phyloP scores from a whole-genome alignment of 2,888 invertebrate species.

The Drosophila limbata region DNA sequence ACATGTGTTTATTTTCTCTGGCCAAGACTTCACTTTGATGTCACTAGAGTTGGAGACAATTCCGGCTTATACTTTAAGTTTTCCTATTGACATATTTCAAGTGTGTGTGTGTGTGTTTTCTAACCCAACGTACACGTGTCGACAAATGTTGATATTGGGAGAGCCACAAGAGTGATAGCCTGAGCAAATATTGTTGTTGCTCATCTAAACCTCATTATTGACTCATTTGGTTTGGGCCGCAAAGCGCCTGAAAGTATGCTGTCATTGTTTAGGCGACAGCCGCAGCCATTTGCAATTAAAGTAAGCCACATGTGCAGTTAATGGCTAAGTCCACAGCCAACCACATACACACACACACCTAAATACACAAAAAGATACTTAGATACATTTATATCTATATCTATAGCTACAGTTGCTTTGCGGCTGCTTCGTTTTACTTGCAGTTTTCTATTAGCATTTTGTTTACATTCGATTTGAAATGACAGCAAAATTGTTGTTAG shows the following conservation, averaged over 20 bases:
- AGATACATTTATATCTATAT: constrained; percentile 13
- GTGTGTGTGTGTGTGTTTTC: constrained; percentile 6
- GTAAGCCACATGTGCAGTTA: constrained; percentile 71
- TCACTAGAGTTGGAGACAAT: not conserved
- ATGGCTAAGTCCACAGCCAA: constrained; percentile 56
- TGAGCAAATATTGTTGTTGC: constrained; percentile 57
- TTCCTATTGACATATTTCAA: not conserved
- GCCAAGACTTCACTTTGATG: constrained; percentile 2
- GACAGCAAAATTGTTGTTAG: constrained; percentile 45
- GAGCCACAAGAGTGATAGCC: constrained; percentile 28
- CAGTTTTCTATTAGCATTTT: constrained; percentile 52
- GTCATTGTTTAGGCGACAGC: constrained; percentile 67
- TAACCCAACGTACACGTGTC: constrained; percentile 29
- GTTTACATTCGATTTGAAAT: constrained; percentile 53
- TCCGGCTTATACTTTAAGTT: not conserved
- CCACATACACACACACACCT: constrained; percentile 15
- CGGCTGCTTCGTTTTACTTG: constrained; percentile 54
- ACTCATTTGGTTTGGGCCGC: constrained; percentile 62
- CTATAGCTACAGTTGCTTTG: not conserved
- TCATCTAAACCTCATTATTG: constrained; percentile 73
- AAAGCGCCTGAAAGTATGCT: constrained; percentile 72
- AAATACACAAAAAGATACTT: constrained; percentile 8
- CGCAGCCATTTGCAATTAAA: constrained; percentile 73
- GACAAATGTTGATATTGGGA: constrained; percentile 27
- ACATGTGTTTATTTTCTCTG: not conserved